Evolutionary conservation across 2,797 vertebrate genomes (phyloP), one percentile per base, ranked within the genome.

Genomic region (Gadopsis bispinosus): DNA sequence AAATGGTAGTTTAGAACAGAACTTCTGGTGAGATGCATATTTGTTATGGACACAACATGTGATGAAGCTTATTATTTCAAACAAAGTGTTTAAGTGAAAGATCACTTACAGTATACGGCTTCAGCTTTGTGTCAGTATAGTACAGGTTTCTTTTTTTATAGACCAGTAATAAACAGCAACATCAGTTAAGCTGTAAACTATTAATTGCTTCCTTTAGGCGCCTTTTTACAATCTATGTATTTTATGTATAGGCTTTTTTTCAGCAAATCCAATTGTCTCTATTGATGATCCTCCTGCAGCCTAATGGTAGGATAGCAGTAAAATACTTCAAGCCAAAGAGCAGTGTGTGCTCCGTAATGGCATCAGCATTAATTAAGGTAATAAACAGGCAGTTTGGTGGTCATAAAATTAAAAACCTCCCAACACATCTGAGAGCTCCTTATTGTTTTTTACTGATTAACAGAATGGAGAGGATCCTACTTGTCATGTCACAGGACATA

Each of bases 331-430:
- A 39, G 31, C 29, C 63, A 63, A 68, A 70, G 47, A 59, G 33
- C 8, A 29, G 61, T 41, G 39, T 69, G 29, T 69, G 58, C 50
- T 69, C 19, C 26, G 60, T 84, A 83, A 86, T 77, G 63, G 41
- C 47, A 41, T 48, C 7, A 26, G n/a, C 31, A 0, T 65, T 79
- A 83, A 77, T 56, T 56, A 69, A 22, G 62, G 69, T 35, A 17
- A 75, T 81, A 79, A 89, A 82, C 39, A 51, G 67, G 37, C 69
- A 37, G 59, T 75, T 48, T 61, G 53, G 33, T 41, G 58, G 63
- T 59, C 53, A 22, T 90, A 84, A 90, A 87, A 69, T 54, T 20
- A 71, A 87, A 73, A 76, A 35, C 53, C 43, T 53, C 26, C 26
- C 13, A 61, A 54, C 55, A 63, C 26, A n/a, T 48, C 51, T 41